These are phyloP conservation scores for Scomberomorus guttatus DNA, from an alignment of 2,797 vertebrate genomes.

Conservation along the genomic window DNA sequence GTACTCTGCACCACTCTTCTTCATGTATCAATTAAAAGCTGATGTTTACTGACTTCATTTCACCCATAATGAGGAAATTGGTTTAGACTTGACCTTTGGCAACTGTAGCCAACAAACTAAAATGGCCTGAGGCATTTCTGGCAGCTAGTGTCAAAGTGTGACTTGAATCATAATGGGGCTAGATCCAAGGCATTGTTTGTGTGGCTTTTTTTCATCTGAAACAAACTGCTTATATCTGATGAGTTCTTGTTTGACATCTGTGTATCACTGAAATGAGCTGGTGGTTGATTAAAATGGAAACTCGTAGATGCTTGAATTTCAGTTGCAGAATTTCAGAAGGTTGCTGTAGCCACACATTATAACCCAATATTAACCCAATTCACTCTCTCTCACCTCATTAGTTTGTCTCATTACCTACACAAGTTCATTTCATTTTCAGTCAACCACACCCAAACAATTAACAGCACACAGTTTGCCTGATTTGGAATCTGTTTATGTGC, in stretches of 20 bases:
- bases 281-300: neutral
- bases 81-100: conserved; percentile 44
- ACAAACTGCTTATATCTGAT: conserved; percentile 6
- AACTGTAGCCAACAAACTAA: conserved; percentile 21
- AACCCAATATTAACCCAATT: no score
- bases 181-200: conserved; percentile 4
- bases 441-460: no score
- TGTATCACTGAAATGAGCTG: neutral
- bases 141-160: conserved; percentile 53
- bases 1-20: no score
- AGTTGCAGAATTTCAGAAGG: no score
- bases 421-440: neutral
- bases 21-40: conserved; percentile 2
- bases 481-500: neutral
- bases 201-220: neutral
- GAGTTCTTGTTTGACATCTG: neutral
- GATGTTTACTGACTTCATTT: conserved; percentile 24
- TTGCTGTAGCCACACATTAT: no score
- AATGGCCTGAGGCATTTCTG: conserved; percentile 28
- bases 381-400: neutral
- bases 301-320: neutral
- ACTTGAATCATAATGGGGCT: conserved; percentile 47
- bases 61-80: conserved; percentile 21
- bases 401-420: neutral
- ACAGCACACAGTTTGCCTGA: neutral